Conservation (phyloP, 2,888 invertebrate genomes). For the Sarcophaga subvicina region DNA sequence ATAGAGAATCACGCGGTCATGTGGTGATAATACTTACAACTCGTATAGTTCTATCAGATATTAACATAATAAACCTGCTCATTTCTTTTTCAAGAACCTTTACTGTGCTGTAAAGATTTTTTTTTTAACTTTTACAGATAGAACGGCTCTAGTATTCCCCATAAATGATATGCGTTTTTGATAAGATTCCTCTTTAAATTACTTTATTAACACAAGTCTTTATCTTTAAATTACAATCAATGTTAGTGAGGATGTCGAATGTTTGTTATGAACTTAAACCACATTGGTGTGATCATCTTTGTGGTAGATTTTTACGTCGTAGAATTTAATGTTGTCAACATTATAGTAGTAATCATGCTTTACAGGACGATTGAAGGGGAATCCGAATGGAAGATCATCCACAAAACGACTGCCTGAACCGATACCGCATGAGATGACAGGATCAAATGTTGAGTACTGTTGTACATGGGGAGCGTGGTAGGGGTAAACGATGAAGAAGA, state of each 20-base stretch:
- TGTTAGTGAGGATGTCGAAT: not conserved
- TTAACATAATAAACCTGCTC: no score
- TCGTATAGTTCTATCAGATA: no score
- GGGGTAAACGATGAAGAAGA: slow-evolving; percentile 85
- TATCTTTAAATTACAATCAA: not conserved
- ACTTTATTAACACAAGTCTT: not conserved
- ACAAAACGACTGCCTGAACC: slow-evolving; percentile 82
- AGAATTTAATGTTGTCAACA: slow-evolving; percentile 87
- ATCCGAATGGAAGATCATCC: slow-evolving; percentile 85
- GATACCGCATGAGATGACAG: slow-evolving; percentile 83
- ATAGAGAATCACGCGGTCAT: no score
- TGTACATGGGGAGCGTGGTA: slow-evolving; percentile 82
- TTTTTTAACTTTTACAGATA: no score
- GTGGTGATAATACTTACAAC: no score
- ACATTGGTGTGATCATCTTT: slow-evolving; percentile 82
- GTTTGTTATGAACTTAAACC: slow-evolving; percentile 72
- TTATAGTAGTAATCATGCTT: slow-evolving; percentile 84
- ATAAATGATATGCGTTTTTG: no score
- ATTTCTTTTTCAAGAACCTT: no score
- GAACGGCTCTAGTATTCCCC: no score
- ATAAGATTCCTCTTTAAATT: not conserved
- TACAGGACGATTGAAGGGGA: slow-evolving; percentile 88
- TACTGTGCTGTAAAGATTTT: no score
- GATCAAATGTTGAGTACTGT: slow-evolving; percentile 82
- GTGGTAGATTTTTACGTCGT: slow-evolving; percentile 86